Evolutionary conservation across 2,113 vertebrate species (phyloP), one percentile per base, ranked within the genome.

Genomic region (Myotis brandtii): DNA sequence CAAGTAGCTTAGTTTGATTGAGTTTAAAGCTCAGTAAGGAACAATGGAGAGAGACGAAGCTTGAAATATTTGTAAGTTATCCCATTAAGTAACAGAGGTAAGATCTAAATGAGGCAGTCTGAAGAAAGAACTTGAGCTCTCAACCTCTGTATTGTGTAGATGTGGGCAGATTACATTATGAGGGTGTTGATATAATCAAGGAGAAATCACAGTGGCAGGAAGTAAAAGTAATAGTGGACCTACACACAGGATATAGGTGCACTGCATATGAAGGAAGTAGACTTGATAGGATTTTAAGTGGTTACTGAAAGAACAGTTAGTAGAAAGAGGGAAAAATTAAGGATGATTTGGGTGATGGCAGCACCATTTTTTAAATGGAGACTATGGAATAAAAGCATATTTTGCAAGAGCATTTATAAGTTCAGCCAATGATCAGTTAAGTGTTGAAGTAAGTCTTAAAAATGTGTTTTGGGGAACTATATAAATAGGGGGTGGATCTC

Each of bases 251-350:
- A 43, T 54, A 43, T 21, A 86, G 34, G 79, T 77, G 23, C 54
- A 48, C 23, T 9, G 12, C 18, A 46, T 14, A 84, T 64, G 27
- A 62, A 91, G 16, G 5, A 75, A 69, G 10, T 72, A 5, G 25
- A 84, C 91, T 94, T 94, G 81, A 62, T 70, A 11, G 43, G 43
- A 72, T 86, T 86, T 84, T 73, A 77, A 66, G 27, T 48, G 27
- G 3, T 56, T 76, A 14, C 37, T 80, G 43, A 37, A 96, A 91
- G n/a, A 91, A 62, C 13, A 66, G 25, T 88, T 17, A 23, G 34
- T 46, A n/a, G 9, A 52, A 30, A 81, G 56, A 88, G 23, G 10
- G 34, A 89, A 59, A 75, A 70, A 85, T 50, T 37, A 82, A 93
- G 48, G 46, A 54, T 93, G 34, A 48, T 34, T 54, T 66, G 27